Conservation (phyloP, 2,797 vertebrate species). For the Sebastes oblongus region DNA sequence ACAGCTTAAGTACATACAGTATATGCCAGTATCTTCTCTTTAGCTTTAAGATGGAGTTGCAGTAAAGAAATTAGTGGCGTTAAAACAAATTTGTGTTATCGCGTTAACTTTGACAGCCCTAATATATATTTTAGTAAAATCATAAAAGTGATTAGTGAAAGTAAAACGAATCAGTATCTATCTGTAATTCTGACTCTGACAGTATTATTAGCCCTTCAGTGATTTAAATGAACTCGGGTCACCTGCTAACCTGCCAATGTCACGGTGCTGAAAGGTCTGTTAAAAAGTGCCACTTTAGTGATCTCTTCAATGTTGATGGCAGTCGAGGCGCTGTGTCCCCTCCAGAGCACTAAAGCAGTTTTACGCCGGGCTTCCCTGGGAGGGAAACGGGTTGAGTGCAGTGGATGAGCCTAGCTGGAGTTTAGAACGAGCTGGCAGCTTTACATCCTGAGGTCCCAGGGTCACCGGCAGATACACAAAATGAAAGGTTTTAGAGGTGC, state of each 20-base stretch:
- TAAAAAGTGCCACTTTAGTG: conserved; percentile 38
- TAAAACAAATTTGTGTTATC: no score
- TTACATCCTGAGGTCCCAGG: conserved; percentile 70
- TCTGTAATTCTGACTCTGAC: not conserved
- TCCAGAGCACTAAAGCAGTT: conserved; percentile 38
- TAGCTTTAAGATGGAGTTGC: no score
- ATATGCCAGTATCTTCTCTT: no score
- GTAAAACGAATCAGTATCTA: not conserved
- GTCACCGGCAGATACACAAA: conserved; percentile 73
- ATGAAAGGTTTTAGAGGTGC: conserved; percentile 75
- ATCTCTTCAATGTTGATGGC: conserved; percentile 30
- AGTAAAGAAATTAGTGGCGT: no score
- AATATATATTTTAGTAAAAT: no score
- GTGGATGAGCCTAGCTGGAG: conserved; percentile 34
- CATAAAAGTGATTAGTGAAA: not conserved
- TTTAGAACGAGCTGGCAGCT: conserved; percentile 59
- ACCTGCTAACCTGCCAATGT: conserved; percentile 38
- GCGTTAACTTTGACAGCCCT: no score
- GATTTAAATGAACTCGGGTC: conserved; percentile 18
- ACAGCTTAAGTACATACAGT: no score
- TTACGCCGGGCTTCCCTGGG: conserved; percentile 27
- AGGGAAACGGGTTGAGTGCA: conserved; percentile 50
- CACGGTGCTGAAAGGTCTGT: conserved; percentile 37
- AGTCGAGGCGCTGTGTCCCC: not conserved
- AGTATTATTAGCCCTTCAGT: not conserved